Evolutionary conservation across 2,888 invertebrate species (phyloP), one percentile per base, ranked within the genome.

Genomic region (Hypomecis punctinalis): DNA sequence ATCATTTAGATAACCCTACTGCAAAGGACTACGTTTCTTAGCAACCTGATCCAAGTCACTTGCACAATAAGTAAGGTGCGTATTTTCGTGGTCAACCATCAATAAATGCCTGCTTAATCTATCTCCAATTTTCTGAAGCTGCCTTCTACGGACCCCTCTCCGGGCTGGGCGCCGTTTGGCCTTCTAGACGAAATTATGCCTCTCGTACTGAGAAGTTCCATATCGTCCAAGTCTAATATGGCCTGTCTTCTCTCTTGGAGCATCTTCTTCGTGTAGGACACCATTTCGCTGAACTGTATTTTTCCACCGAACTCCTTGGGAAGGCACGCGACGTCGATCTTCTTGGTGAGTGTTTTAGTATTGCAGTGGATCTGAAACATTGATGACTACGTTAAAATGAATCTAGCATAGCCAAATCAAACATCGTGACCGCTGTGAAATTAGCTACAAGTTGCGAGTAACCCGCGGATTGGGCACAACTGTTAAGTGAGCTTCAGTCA

Each of bases 221-320:
- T 96, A 7, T 93, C 82, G 72, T 96, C 96, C 49, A 95, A 87
- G 0, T 93, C 93, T 1, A 96, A 75, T 1, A 96, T 77, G 11
- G 91, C 85, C 33, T 95, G 94, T 54, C 95, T 89, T 72, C 95
- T 95, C 5, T 91, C 89, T 5, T 88, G 82, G 40, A 97, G 78
- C 72, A 97, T 94, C 43, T 94, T 88, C 74, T 94, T 94, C 90
- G 96, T 97, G 73, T 94, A 89, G 54, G 93, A 93, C 10, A 97
- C 94, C 96, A 97, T 97, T 69, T 96, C 95, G 36, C 94, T 91
- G 80, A 95, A 89, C 7, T 96, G 94, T 75, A 96, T 94, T 5
- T 90, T 87, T 1, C 97, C 97, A 0, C 97, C 97, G 79, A 96
- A 95, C 74, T 95, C 95, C 36, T 94, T 91, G 0, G 97, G 97